A percentile compares a stretch with the other conserved stretches of the same genome.
phyloP scores from a whole-genome alignment of 2,888 invertebrate genomes.

The Rhamphomyia laevipes region DNA sequence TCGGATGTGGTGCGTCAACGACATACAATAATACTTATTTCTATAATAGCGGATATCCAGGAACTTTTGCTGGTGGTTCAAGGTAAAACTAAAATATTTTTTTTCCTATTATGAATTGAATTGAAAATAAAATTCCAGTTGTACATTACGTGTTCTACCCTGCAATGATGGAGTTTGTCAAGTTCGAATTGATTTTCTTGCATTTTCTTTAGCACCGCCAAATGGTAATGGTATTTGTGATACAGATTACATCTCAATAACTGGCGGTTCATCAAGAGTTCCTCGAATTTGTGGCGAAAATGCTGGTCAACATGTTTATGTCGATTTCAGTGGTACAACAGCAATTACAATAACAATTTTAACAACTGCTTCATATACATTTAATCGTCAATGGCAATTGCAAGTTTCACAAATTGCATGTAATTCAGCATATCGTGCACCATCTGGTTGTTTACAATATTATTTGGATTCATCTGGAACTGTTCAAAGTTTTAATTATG shows the following conservation, averaged over 20 bases:
- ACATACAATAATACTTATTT: slow-evolving; percentile 75
- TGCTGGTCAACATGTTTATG: slow-evolving; percentile 64
- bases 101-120: not conserved
- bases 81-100: slow-evolving; percentile 13
- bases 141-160: slow-evolving; percentile 58
- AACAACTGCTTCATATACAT: slow-evolving; percentile 46
- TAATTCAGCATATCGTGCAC: slow-evolving; percentile 57
- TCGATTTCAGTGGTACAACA: slow-evolving; percentile 56
- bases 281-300: slow-evolving; percentile 70
- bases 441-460: slow-evolving; percentile 68
- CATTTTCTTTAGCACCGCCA: slow-evolving; percentile 59
- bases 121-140: slow-evolving; percentile 34
- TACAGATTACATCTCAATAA: slow-evolving; percentile 57
- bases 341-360: slow-evolving; percentile 57
- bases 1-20: slow-evolving; percentile 58
- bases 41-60: slow-evolving; percentile 64
- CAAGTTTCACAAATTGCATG: slow-evolving; percentile 62
- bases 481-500: slow-evolving; percentile 67
- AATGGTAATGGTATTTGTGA: slow-evolving; percentile 59
- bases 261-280: slow-evolving; percentile 54
- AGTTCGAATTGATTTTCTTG: slow-evolving; percentile 66
- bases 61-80: slow-evolving; percentile 53
- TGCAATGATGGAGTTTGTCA: slow-evolving; percentile 47
- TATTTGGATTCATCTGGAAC: slow-evolving; percentile 49
- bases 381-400: slow-evolving; percentile 62